Conservation (phyloP, 2,113 vertebrate genomes). For the Bos javanicus region DNA sequence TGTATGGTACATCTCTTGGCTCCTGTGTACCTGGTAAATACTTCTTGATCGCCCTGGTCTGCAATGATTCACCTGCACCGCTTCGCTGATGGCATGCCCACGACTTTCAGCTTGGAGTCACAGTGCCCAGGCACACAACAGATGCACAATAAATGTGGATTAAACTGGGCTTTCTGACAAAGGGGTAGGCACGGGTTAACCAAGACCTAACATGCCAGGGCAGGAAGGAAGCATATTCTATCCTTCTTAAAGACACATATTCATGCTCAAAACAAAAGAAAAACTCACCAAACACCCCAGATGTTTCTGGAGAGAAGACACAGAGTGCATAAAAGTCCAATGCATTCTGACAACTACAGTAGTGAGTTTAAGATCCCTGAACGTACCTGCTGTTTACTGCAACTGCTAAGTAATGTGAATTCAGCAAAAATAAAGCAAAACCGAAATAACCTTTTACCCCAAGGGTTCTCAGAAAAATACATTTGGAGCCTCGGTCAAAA, state of each 20-base stretch:
- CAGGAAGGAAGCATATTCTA: background rate
- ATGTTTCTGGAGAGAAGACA: background rate
- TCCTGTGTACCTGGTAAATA: background rate
- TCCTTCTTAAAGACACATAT: background rate
- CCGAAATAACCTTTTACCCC: background rate
- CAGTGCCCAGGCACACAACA: background rate
- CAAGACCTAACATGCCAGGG: background rate
- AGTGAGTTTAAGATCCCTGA: constrained; percentile 15
- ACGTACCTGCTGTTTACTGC: constrained; percentile 23
- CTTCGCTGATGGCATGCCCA: background rate
- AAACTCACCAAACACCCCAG: background rate
- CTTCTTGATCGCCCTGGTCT: background rate
- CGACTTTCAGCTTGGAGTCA: background rate
- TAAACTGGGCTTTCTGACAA: background rate
- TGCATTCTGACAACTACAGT: background rate
- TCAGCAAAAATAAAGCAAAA: background rate
- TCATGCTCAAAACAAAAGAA: constrained; percentile 18
- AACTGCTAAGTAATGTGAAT: constrained; percentile 25
- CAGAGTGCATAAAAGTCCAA: background rate
- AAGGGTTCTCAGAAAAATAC: background rate
- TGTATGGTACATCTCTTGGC: background rate
- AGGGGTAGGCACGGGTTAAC: background rate
- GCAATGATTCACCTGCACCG: background rate
- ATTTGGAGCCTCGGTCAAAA: background rate
- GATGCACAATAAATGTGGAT: background rate